Conservation (phyloP, 2,113 vertebrate species). For the Petromus typicus region DNA sequence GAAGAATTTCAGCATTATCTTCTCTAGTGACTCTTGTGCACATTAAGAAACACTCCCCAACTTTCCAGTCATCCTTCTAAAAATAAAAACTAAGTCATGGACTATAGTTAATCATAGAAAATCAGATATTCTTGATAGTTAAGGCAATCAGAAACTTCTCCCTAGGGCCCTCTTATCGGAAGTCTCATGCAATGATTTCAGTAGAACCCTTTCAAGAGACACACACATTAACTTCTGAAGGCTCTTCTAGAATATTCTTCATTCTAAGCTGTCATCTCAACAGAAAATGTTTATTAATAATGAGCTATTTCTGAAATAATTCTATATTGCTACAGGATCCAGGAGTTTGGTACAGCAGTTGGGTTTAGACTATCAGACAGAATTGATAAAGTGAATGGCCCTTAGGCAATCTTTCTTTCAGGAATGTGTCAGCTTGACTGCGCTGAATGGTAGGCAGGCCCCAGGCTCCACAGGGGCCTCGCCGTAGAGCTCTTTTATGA, state of each 20-base stretch:
- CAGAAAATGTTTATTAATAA: neutral
- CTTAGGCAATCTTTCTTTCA: neutral
- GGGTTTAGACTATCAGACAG: neutral
- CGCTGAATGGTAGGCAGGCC: neutral
- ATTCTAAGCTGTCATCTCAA: neutral
- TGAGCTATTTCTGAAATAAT: neutral
- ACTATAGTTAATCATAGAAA: conserved; percentile 2
- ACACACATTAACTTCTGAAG: neutral
- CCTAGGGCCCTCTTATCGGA: neutral
- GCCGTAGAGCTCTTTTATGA: neutral
- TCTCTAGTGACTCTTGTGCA: neutral
- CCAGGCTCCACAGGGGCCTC: neutral
- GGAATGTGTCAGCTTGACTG: conserved; percentile 25
- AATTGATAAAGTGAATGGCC: neutral
- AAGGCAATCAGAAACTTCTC: conserved; percentile 47
- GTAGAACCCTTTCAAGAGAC: neutral
- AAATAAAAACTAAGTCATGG: conserved; percentile 3
- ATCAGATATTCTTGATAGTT: neutral
- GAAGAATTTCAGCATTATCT: neutral
- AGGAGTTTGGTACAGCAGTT: neutral
- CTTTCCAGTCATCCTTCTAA: neutral
- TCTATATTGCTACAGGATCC: neutral
- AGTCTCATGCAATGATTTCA: neutral
- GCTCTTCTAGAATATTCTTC: neutral
- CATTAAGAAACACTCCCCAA: neutral